These are phyloP conservation scores for Sicus ferrugineus DNA, from an alignment of 2,888 invertebrate genomes.

Conservation along the genomic window DNA sequence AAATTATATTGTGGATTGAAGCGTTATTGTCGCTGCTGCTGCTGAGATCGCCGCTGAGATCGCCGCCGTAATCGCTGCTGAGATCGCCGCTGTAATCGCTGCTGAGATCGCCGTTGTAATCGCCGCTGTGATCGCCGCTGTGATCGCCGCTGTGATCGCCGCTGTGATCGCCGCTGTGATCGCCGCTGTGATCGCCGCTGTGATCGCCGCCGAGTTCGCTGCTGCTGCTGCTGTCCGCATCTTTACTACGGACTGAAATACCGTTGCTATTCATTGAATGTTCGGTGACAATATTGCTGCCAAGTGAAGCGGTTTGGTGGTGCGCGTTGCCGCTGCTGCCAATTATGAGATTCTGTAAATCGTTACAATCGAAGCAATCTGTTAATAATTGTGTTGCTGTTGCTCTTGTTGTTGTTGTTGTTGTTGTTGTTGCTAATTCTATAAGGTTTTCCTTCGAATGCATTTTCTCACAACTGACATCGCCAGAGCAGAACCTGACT, in stretches of 20 bases:
- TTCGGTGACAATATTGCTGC: no score
- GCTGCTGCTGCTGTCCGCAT: background rate
- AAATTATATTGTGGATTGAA: background rate
- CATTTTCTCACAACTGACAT: slow-evolving; percentile 55
- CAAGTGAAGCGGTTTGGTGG: no score
- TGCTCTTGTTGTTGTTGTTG: no score
- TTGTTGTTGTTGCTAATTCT: slow-evolving; percentile 30
- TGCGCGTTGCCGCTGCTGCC: slow-evolving; percentile 24
- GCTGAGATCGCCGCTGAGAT: background rate
- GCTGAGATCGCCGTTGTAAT: slow-evolving; percentile 30
- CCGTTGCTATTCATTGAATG: no score
- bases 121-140: slow-evolving; percentile 10
- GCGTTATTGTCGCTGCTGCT: slow-evolving; percentile 31
- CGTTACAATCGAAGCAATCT: no score
- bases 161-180: slow-evolving; percentile 5
- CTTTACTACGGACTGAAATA: no score
- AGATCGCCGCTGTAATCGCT: no score
- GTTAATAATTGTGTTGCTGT: no score
- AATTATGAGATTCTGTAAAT: no score
- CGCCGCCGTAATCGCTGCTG: no score
- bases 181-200: slow-evolving; percentile 24
- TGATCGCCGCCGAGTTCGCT: slow-evolving; percentile 5
- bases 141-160: slow-evolving; percentile 7
- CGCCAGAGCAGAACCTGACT: background rate
- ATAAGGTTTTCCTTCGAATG: slow-evolving; percentile 43